Evolutionary conservation across 2,797 vertebrate genomes (phyloP).

Genomic region (Propithecus deckenii): DNA sequence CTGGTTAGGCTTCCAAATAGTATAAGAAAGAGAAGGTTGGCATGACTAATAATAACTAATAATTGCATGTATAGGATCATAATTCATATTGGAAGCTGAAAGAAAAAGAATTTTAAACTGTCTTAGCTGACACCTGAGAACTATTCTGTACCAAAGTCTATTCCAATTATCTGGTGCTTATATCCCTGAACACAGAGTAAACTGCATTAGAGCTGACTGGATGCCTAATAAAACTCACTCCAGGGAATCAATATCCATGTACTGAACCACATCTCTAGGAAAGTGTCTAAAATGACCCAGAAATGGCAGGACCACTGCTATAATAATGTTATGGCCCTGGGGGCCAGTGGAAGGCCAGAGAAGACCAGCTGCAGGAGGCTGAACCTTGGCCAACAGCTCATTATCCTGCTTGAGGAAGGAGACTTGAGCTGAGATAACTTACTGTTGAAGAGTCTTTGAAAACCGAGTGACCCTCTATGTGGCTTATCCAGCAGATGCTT

Average conservation of each 20-base stretch:
- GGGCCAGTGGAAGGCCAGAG: background rate
- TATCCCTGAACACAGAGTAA: background rate
- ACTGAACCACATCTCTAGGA: conserved; percentile 13
- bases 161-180: background rate
- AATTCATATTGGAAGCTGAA: conserved; percentile 21
- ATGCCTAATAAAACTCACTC: conserved; percentile 4
- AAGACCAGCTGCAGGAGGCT: background rate
- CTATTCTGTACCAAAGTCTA: conserved; percentile 18
- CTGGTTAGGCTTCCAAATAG: background rate
- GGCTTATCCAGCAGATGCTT: background rate
- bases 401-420: background rate
- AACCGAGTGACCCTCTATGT: background rate
- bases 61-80: background rate
- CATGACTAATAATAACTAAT: background rate
- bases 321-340: background rate
- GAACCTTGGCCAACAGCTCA: background rate
- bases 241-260: background rate
- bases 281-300: conserved; percentile 1
- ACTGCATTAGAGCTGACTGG: background rate
- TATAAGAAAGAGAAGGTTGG: background rate
- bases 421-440: background rate
- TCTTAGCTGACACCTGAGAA: background rate
- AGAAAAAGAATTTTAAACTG: background rate
- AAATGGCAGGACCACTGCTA: background rate
- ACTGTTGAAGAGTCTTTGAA: background rate